Evolutionary conservation across 2,888 invertebrate species (phyloP).

Genomic region (Acheta domesticus): DNA sequence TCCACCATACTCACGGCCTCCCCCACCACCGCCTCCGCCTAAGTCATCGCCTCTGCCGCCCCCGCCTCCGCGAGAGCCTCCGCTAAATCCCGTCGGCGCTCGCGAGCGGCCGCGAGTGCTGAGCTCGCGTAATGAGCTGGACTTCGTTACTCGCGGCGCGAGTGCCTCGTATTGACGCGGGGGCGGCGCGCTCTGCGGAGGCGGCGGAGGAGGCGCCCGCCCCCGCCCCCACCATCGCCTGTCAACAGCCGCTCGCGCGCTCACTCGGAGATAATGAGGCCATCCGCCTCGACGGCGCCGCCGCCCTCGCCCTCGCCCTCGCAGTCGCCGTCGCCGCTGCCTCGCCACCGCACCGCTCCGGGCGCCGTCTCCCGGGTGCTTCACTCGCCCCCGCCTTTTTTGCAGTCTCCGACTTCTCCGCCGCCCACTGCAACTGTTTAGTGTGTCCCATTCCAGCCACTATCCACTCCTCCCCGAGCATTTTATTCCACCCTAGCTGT

Average conservation of each 20-base stretch:
- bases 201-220: neutral
- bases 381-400: too few species aligned
- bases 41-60: neutral
- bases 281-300: neutral
- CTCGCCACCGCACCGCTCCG: too few species aligned
- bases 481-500: too few species aligned
- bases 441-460: too few species aligned
- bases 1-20: neutral
- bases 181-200: neutral
- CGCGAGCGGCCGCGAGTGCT: too few species aligned
- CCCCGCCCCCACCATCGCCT: neutral
- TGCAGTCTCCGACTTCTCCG: too few species aligned
- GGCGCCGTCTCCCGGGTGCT: too few species aligned
- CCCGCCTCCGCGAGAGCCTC: neutral
- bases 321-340: too few species aligned
- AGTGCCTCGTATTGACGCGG: neutral
- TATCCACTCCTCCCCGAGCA: too few species aligned
- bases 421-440: too few species aligned
- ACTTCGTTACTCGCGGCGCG: neutral
- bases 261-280: constrained; percentile 1
- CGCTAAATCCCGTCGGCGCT: neutral
- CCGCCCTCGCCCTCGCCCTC: neutral
- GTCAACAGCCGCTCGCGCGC: too few species aligned
- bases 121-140: too few species aligned
- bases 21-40: neutral